Evolutionary conservation across 2,113 vertebrate species (phyloP), one percentile per base, ranked within the genome.

Genomic region (Bos javanicus): DNA sequence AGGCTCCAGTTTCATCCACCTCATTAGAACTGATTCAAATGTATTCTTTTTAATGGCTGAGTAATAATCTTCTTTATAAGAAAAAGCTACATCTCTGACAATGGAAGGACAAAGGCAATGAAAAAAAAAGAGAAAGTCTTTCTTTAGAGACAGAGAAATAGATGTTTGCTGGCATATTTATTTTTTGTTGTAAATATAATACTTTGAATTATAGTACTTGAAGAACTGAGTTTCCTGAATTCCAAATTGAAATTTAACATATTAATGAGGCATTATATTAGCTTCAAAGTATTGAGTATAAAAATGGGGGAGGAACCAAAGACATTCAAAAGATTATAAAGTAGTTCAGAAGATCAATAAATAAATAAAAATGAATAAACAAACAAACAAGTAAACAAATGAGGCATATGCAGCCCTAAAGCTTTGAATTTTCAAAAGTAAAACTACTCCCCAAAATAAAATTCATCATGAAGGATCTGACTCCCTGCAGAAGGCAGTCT

Each of bases 341-440:
- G 19, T n/a, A 81, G 43, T 43, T 6, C 26, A 74, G 11, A 60
- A 36, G 14, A 71, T 6, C 5, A 56, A 46, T 33, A 4, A 87
- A 39, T 67, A 80, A 67, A 52, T 46, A 15, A 46, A 87, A 48
- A 80, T 14, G 50, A 81, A 57, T 76, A 43, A 26, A 76, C 23
- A 43, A 64, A 64, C 9, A 94, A 52, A 96, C 11, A 76, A 12
- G n/a, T 88, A 96, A 85, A 74, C 6, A 59, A 82, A 96, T 19
- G 25, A 81, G 52, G 52, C 28, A 78, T 6, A n/a, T 7, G 1
- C 80, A 16, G 16, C 16, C 48, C 17, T 92, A 43, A 94, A 95
- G 59, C 3, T 46, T 91, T 76, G 8, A 57, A 36, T 74, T 89
- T 94, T 92, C 30, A 84, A 54, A 90, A 50, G 14, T 74, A 33